Evolutionary conservation across 2,888 invertebrate genomes (phyloP), one percentile per base, ranked within the genome.

Genomic region (Furcula furcula): DNA sequence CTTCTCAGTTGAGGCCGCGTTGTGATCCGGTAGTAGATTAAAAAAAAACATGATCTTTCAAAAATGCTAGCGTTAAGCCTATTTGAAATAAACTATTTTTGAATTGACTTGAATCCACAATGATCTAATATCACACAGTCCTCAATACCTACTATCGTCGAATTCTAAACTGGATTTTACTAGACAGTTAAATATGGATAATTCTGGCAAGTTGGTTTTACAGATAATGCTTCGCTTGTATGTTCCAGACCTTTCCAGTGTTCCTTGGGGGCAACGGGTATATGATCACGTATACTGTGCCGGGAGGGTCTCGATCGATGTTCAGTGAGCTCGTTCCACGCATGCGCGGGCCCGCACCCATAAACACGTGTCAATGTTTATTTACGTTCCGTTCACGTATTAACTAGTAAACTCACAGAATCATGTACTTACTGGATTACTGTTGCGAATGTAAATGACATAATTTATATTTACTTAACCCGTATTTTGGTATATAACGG

Each of bases 321-420:
- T 19, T 33, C 9, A 37, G 28, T 28, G 41, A 14, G 38, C 39
- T 22, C 34, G 27, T 46, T 46, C 31, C 19, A 70, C 81, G 86
- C 86, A 69, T 67, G 82, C 76, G 73, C 65, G 53, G 29, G 46
- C 63, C 74, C 73, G 72, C 79, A 71, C 75, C 75, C 66, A 65
- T 64, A 68, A 55, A 65, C 87, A 87, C 87, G 87, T 87, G 87
- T 76, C 82, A 79, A 69, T 87, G 86, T 87, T 87, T 87, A 83
- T 87, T 87, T 87, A 87, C 87, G 80, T 86, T 79, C 70, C 55
- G 57, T 64, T 67, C 75, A 76, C 75, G 74, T 73, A 74, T 65
- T 63, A 52, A 50, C 50, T 46, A 44, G 54, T 52, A 52, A 58
- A 51, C 46, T 42, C 46, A 51, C 45, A 52, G 34, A 46, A 45